Evolutionary conservation across 2,888 invertebrate species (phyloP).

Genomic region (Chironomus riparius): DNA sequence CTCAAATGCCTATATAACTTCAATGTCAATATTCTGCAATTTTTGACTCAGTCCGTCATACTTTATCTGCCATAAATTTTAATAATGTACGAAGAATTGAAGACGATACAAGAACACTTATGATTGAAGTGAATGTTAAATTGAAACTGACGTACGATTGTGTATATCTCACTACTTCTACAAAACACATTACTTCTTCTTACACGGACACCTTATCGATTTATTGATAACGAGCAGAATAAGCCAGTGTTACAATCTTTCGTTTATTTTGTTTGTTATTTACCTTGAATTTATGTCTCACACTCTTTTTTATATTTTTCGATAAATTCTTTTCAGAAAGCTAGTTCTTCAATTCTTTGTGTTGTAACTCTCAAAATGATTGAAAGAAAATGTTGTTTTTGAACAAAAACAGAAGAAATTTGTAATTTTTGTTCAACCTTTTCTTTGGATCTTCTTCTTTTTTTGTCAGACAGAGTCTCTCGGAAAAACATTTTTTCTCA

Average conservation of each 20-base stretch:
- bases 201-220: constrained; percentile 20
- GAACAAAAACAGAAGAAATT: too few relatives aligned
- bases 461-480: background rate
- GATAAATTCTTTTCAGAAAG: background rate
- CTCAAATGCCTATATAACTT: too few relatives aligned
- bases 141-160: background rate
- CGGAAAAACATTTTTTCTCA: background rate
- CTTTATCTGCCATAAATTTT: background rate
- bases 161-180: background rate
- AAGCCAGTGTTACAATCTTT: background rate
- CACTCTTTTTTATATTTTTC: background rate
- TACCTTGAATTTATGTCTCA: background rate
- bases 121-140: background rate
- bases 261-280: background rate
- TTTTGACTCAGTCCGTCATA: too few relatives aligned
- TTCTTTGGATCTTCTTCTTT: background rate
- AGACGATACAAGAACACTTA: too few relatives aligned
- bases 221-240: constrained; percentile 24
- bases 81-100: background rate
- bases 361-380: too few relatives aligned
- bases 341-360: too few relatives aligned
- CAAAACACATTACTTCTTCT: background rate
- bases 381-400: too few relatives aligned
- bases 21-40: too few relatives aligned
- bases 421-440: background rate